Evolutionary conservation across 1,140 invertebrate species (phyloP), one percentile per base, ranked within the genome.

Genomic region (Scaptomyza montana): DNA sequence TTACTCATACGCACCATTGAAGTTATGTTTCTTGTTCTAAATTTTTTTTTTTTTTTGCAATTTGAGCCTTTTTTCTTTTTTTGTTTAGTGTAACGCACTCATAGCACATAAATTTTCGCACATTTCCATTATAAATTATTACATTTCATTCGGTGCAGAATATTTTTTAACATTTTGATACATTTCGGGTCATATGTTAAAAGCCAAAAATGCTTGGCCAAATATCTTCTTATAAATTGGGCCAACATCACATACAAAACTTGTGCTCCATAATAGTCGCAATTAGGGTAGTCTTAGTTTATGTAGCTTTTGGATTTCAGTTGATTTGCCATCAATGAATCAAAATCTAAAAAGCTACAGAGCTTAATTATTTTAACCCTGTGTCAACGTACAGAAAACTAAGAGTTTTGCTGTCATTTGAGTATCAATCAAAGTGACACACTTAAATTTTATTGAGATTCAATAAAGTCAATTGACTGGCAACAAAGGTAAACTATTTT

Each of bases 21-120:
- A 78, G 79, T 75, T 84, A 82, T 82, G 79, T 65, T 74, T 78
- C n/a, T n/a, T n/a, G n/a, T 78, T 80, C 80, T 82, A 80, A 82
- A 82, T 82, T 82, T 81, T 81, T 49, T 57, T 65, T 69, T 78
- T 69, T 61, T 63, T 47, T 59, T 25, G 21, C 21, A 25, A 25
- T 25, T 25, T 25, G 21, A 25, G 3, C 21, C 21, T 84, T 84
- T 81, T 82, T 53, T 36, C 59, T 57, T 65, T 69, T 61, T 63
- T 47, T 59, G 21, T 25, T 25, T 1, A 25, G 2, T 25, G 21
- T 25, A 3, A n/a, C 56, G 43, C n/a, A 33, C n/a, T 13, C 49
- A 16, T 28, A 13, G 12, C 49, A 59, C 50, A 69, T 55, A 69
- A 41, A 55, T 82, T 82, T 82, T 63, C 77, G 67, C 81, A 80